phyloP scores from a whole-genome alignment of 2,797 vertebrate species.

The Fringilla coelebs region DNA sequence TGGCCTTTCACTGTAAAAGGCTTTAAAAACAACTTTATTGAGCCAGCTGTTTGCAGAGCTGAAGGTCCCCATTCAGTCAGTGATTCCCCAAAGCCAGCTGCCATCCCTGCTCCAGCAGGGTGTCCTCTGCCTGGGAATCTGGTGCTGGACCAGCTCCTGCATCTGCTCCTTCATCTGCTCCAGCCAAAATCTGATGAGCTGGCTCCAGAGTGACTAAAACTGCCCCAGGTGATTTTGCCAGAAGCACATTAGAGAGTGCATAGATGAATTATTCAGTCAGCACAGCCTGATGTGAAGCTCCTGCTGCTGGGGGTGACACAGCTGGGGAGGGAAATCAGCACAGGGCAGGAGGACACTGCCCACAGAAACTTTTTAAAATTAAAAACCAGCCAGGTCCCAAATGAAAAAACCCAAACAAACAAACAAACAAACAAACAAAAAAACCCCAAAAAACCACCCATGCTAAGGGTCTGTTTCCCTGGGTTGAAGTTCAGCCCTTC shows the following conservation, averaged over 20 bases:
- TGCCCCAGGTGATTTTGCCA: constrained; percentile 19
- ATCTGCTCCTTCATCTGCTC: constrained; percentile 17
- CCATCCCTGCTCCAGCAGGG: not conserved
- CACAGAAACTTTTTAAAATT: not conserved
- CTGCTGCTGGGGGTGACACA: not conserved
- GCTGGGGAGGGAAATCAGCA: not conserved
- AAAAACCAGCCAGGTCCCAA: not conserved
- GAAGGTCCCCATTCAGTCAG: not conserved
- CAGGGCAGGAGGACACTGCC: not conserved
- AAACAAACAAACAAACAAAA: not conserved
- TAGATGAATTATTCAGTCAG: not conserved
- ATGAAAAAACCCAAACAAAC: not conserved
- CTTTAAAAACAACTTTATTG: not conserved
- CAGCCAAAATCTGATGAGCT: not conserved
- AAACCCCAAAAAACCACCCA: not conserved
- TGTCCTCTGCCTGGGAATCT: not conserved
- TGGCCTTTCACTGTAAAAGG: not conserved
- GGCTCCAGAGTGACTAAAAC: not conserved
- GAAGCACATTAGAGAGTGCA: not conserved
- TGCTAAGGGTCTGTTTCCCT: not conserved
- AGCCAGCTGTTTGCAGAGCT: not conserved
- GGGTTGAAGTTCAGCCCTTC: not conserved
- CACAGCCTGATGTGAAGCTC: not conserved
- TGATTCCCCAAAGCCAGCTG: not conserved
- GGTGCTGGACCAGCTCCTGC: constrained; percentile 25